Evolutionary conservation across 2,888 invertebrate species (phyloP).

Genomic region (Gibbula magus): DNA sequence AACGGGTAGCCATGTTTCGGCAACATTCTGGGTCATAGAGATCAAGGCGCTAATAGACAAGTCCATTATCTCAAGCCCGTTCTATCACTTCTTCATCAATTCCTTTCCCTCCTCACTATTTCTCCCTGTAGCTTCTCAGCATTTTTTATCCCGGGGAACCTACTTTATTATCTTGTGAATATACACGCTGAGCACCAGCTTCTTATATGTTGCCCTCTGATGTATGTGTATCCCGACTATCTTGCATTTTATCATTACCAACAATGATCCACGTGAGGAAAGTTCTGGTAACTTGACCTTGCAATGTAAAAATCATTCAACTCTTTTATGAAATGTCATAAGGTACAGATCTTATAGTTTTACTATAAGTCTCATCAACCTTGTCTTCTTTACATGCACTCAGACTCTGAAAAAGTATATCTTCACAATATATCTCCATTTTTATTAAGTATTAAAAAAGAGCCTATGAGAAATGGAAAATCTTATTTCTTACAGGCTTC

Average conservation of each 20-base stretch:
- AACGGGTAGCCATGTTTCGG: background rate
- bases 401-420: too few relatives aligned
- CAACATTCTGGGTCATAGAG: background rate
- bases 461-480: too few relatives aligned
- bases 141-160: background rate
- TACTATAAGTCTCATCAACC: too few relatives aligned
- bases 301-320: too few relatives aligned
- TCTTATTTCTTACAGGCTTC: too few relatives aligned
- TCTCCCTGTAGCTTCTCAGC: background rate
- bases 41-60: background rate
- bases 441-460: too few relatives aligned
- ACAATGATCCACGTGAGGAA: background rate
- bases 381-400: too few relatives aligned
- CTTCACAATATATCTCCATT: too few relatives aligned
- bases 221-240: background rate
- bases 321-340: too few relatives aligned
- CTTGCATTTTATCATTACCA: background rate
- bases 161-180: slow-evolving; percentile 7
- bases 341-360: too few relatives aligned
- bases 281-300: too few relatives aligned
- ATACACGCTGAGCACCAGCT: background rate
- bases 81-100: slow-evolving; percentile 8
- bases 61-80: background rate
- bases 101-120: background rate
- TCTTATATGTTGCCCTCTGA: background rate